Evolutionary conservation across 2,888 invertebrate species (phyloP).

Genomic region (Oscheius sp.): DNA sequence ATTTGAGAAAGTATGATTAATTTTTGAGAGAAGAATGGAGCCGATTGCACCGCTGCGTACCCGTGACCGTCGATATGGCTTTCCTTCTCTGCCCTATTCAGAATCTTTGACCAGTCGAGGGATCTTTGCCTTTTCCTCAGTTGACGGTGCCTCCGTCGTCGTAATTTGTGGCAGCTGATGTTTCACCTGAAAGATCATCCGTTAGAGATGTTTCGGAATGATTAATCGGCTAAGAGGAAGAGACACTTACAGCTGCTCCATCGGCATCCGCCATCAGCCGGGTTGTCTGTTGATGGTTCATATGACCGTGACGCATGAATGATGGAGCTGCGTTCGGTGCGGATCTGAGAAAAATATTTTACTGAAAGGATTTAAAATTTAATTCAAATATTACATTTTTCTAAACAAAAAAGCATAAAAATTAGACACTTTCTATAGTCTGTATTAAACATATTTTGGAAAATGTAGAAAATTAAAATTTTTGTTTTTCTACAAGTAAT

Average conservation of each 20-base stretch:
- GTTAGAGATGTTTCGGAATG: too few relatives aligned
- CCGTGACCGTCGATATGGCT: background rate
- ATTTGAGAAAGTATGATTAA: too few relatives aligned
- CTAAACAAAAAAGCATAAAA: background rate
- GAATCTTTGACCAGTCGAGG: slow-evolving; percentile 58
- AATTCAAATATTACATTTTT: background rate
- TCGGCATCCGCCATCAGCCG: slow-evolving; percentile 62
- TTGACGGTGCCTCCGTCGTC: slow-evolving; percentile 46
- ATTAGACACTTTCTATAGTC: background rate
- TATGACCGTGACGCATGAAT: slow-evolving; percentile 66
- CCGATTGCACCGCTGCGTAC: background rate
- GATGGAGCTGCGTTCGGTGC: slow-evolving; percentile 52
- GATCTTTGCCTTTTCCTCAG: slow-evolving; percentile 51
- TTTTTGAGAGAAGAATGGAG: background rate
- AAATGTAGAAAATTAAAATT: background rate
- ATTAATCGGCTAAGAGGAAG: background rate
- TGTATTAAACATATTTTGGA: background rate
- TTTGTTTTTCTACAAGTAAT: too few relatives aligned
- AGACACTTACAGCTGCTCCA: slow-evolving; percentile 54
- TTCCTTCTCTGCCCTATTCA: too few relatives aligned
- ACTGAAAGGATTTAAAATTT: background rate
- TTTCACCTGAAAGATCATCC: slow-evolving; percentile 50
- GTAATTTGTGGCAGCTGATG: slow-evolving; percentile 58
- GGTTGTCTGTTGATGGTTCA: slow-evolving; percentile 62
- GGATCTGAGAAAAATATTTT: background rate